Conservation (phyloP, 2,888 invertebrate species). For the Andrena fulva region DNA sequence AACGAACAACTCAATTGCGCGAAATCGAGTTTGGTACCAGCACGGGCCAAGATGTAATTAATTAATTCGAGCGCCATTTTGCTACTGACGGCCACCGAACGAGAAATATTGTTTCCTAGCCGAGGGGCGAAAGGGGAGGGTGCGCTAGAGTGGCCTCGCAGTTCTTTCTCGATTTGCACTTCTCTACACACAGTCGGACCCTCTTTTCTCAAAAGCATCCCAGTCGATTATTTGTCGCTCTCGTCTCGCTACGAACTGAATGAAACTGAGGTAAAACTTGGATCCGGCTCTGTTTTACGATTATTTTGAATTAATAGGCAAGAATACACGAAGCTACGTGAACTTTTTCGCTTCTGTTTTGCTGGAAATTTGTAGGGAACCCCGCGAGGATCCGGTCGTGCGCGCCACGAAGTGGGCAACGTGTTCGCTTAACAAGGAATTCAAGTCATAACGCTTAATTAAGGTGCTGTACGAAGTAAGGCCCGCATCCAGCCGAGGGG, state of each 20-base stretch:
- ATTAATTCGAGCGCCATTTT: slow-evolving; percentile 82
- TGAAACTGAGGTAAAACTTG: too few relatives aligned
- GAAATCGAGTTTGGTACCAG: slow-evolving; percentile 81
- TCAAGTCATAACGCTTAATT: slow-evolving; percentile 85
- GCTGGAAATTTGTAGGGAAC: slow-evolving; percentile 59
- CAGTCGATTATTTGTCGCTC: too few relatives aligned
- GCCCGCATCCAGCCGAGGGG: slow-evolving; percentile 60
- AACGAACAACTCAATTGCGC: slow-evolving; percentile 81
- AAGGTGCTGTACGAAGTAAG: slow-evolving; percentile 77
- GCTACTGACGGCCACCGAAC: slow-evolving; percentile 75
- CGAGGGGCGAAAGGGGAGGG: slow-evolving; percentile 13
- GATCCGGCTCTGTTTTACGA: too few relatives aligned
- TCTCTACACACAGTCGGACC: slow-evolving; percentile 15
- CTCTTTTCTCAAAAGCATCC: not conserved
- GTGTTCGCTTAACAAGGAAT: slow-evolving; percentile 82
- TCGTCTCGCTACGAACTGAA: too few relatives aligned
- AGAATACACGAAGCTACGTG: not conserved
- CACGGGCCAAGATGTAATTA: slow-evolving; percentile 80
- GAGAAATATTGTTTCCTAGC: slow-evolving; percentile 75
- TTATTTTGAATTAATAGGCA: too few relatives aligned
- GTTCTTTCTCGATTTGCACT: not conserved
- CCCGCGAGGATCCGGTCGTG: slow-evolving; percentile 39
- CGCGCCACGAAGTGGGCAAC: slow-evolving; percentile 40
- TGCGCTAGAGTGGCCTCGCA: slow-evolving; percentile 19
- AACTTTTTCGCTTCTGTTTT: not conserved